Conservation (phyloP, 2,113 vertebrate species). For the Tamias sibiricus region DNA sequence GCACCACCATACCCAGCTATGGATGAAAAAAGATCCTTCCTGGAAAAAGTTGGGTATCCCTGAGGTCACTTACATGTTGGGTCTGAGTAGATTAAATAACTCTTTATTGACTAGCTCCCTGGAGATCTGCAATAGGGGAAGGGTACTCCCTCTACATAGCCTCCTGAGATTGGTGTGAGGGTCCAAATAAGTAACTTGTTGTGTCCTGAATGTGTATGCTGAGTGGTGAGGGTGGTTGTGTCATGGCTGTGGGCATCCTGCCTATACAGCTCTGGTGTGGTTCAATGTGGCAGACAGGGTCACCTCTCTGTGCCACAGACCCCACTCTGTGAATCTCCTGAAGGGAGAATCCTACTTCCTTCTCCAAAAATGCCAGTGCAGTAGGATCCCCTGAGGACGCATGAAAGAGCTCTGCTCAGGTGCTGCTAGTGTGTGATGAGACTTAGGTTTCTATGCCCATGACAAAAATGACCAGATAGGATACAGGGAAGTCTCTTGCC, state of each 20-base stretch:
- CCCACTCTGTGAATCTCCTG: neutral
- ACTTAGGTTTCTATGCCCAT: neutral
- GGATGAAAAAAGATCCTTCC: neutral
- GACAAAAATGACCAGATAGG: neutral
- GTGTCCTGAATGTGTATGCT: neutral
- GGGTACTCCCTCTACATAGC: no score
- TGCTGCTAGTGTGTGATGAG: neutral
- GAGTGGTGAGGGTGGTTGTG: neutral
- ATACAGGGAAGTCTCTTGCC: neutral
- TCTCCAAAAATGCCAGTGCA: neutral
- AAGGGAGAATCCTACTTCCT: neutral
- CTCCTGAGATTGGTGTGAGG: neutral
- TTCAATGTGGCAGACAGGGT: neutral
- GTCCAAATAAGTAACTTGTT: neutral
- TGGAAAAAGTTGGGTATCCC: neutral
- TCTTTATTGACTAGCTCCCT: conserved; percentile 9
- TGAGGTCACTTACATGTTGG: neutral
- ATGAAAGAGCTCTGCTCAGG: neutral
- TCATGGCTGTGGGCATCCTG: neutral
- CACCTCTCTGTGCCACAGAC: neutral
- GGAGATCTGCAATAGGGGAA: neutral
- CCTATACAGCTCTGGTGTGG: neutral
- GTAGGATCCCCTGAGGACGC: neutral
- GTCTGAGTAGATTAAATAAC: neutral
- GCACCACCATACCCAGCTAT: no score